Evolutionary conservation across 2,888 invertebrate species (phyloP), one percentile per base, ranked within the genome.

Genomic region (Octodonta nipae): DNA sequence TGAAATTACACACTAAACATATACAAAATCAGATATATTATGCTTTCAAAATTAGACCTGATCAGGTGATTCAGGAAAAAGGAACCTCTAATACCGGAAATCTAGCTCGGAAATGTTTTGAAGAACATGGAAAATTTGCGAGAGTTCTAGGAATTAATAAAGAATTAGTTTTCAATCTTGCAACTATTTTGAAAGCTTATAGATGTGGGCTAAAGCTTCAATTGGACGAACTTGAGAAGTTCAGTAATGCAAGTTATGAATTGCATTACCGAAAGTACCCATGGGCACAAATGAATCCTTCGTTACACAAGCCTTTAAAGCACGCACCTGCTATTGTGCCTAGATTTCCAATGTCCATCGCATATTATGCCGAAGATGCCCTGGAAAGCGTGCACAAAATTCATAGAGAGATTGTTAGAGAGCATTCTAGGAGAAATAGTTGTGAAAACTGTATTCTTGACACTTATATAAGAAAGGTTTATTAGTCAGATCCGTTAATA

Each of bases 371-470:
- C 20, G 20, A 20, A 20, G 20, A 20, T 20, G 7, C 20, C n/a
- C 20, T 20, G 20, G 20, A 20, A 20, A 20, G 20, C 20, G n/a
- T 20, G 6, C 20, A 20, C 20, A 20, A 20, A 20, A 20, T 20
- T 20, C 20, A 20, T 20, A 20, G 20, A 20, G 20, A 20, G 20
- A 20, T n/a, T 20, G 20, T 20, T 20, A 7, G 20, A 20, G 20
- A 20, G 20, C 20, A n/a, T 20, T 20, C 20, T 7, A 20, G n/a
- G 20, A 20, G 20, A 20, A 20, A 20, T 20, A 20, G 20, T 6
- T n/a, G 20, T n/a, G n/a, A 20, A 20, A 20, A 20, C n/a, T 20
- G 7, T 20, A 20, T 20, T 7, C 20, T 20, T n/a, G 20, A 20
- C 20, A 20, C 20, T 20, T 20, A 20, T 20, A 20, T 7, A 6